These are phyloP conservation scores for Drosophila virilis DNA, from an alignment of 1,140 invertebrate genomes.

Conservation along the genomic window DNA sequence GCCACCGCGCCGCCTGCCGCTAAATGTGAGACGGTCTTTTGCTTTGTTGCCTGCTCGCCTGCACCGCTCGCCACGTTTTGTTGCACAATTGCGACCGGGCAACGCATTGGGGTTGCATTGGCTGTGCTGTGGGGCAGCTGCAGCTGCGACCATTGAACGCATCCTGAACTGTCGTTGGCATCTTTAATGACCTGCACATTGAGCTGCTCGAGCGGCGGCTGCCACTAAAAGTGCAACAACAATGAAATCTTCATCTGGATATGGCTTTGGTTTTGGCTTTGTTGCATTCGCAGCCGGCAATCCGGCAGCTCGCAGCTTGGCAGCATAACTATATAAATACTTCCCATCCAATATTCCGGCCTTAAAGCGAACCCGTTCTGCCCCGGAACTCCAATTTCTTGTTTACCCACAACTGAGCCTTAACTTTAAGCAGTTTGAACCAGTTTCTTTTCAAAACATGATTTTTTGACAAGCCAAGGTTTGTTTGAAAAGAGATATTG, in stretches of 20 bases:
- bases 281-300: too few relatives aligned
- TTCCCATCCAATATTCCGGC: too few relatives aligned
- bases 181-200: slow-evolving; percentile 42
- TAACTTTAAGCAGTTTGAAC: too few relatives aligned
- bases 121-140: background rate
- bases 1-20: background rate
- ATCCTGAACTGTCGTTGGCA: slow-evolving; percentile 13
- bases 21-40: background rate
- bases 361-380: too few relatives aligned
- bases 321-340: too few relatives aligned
- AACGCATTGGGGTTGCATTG: background rate
- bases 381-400: too few relatives aligned
- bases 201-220: slow-evolving; percentile 13
- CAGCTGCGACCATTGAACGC: slow-evolving; percentile 1
- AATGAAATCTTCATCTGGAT: slow-evolving; percentile 24
- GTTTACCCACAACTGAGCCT: too few relatives aligned
- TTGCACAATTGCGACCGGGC: slow-evolving; percentile 56
- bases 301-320: too few relatives aligned
- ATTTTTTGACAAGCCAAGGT: too few relatives aligned
- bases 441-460: too few relatives aligned
- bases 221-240: slow-evolving; percentile 21
- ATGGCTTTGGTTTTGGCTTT: background rate
- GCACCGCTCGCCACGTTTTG: slow-evolving; percentile 47
- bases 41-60: background rate
- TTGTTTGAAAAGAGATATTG: too few relatives aligned